Percentiles rank a stretch among this genome's conserved stretches.
Evolutionary conservation across 2,797 vertebrate genomes (phyloP).

Genomic region (Heliangelus exortis): DNA sequence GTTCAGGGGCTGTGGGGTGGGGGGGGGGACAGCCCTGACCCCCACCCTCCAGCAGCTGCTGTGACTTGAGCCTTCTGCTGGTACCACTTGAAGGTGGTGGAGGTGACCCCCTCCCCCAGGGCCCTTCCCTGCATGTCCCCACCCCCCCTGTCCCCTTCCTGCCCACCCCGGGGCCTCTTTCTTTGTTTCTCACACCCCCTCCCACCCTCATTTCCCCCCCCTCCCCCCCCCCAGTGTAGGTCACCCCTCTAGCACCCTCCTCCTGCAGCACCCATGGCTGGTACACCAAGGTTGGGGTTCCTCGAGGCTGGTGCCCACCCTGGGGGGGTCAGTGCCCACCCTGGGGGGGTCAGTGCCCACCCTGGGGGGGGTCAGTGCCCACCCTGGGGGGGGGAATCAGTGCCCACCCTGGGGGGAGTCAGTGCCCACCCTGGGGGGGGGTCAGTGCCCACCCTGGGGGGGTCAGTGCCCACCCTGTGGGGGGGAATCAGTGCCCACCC

Average conservation of each 20-base stretch:
- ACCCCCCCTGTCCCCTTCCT: neutral
- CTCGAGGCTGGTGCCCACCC: fast-evolving
- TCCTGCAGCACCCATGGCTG: neutral
- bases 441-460: too few relatives aligned
- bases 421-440: too few relatives aligned
- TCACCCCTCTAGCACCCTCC: neutral
- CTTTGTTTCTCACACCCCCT: neutral
- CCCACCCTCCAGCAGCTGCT: neutral
- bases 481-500: too few relatives aligned
- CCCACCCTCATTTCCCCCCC: too few relatives aligned
- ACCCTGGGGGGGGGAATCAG: too few relatives aligned
- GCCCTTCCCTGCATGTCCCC: neutral
- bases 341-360: too few relatives aligned
- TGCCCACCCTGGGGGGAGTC: too few relatives aligned
- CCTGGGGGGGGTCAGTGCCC: too few relatives aligned
- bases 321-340: neutral
- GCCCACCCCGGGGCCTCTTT: fast-evolving
- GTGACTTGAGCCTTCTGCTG: neutral
- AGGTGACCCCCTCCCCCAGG: neutral
- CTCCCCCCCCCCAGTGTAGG: too few relatives aligned
- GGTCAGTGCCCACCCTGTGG: too few relatives aligned
- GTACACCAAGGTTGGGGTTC: neutral
- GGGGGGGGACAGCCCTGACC: neutral
- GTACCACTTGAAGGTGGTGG: neutral
- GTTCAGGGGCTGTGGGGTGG: neutral